Evolutionary conservation across 35 echinoderm and acorn worm species (phyloP).

Genomic region (Strongylocentrotus purpuratus): DNA sequence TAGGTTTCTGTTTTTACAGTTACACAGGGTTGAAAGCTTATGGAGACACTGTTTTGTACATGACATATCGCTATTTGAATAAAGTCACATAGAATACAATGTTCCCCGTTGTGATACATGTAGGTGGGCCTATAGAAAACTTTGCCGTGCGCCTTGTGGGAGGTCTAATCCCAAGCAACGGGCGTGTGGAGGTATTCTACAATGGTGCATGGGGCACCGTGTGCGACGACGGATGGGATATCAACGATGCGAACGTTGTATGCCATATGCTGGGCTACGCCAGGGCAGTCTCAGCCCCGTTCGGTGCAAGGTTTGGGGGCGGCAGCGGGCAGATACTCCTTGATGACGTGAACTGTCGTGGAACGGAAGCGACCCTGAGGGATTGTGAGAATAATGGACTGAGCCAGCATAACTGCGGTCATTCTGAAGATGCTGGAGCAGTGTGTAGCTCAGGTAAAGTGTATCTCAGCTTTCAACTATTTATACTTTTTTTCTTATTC

Average conservation of each 20-base stretch:
- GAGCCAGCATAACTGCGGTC: not conserved
- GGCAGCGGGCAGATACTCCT: slow-evolving; percentile 21
- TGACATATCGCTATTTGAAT: too few relatives aligned
- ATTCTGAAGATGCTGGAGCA: slow-evolving; percentile 34
- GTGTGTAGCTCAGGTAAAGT: not conserved
- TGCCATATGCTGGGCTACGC: slow-evolving; percentile 25
- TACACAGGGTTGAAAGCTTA: too few relatives aligned
- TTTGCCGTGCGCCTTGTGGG: slow-evolving; percentile 5
- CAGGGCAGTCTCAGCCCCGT: not conserved
- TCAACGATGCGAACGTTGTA: not conserved
- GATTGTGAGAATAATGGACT: slow-evolving; percentile 27
- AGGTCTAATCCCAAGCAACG: not conserved
- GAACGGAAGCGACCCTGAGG: not conserved
- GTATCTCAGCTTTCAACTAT: not conserved
- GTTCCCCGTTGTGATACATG: too few relatives aligned
- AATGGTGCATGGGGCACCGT: not conserved
- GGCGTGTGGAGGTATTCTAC: slow-evolving; percentile 33
- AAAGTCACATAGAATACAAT: too few relatives aligned
- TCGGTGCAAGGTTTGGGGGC: not conserved
- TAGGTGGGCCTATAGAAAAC: not conserved
- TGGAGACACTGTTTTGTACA: too few relatives aligned
- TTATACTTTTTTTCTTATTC: too few relatives aligned
- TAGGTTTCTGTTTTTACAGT: too few relatives aligned
- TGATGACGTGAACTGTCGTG: slow-evolving; percentile 23
- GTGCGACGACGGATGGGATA: slow-evolving; percentile 27